These are phyloP conservation scores for Meghimatium bilineatum DNA, from an alignment of 2,888 invertebrate genomes.

Conservation along the genomic window DNA sequence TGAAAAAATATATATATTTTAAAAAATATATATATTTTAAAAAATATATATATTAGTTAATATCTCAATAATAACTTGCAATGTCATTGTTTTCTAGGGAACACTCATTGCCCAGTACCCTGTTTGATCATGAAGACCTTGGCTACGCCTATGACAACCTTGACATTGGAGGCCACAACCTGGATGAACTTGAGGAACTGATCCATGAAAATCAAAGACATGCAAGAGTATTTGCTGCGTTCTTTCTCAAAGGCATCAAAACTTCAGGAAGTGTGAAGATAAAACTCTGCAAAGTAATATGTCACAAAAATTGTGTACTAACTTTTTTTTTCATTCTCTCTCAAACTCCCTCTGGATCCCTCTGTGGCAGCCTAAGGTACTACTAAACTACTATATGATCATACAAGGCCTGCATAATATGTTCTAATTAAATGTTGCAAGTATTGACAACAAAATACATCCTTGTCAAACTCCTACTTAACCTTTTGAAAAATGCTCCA, in stretches of 20 bases:
- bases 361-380: too few relatives aligned
- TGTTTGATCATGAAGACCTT: constrained; percentile 53
- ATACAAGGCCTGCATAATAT: too few relatives aligned
- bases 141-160: constrained; percentile 55
- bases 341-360: too few relatives aligned
- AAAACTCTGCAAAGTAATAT: constrained; percentile 42
- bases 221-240: constrained; percentile 53
- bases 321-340: too few relatives aligned
- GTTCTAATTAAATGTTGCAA: too few relatives aligned
- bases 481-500: too few relatives aligned
- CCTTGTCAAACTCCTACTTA: too few relatives aligned
- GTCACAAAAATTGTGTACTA: background rate
- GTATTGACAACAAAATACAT: too few relatives aligned
- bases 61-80: background rate
- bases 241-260: constrained; percentile 54
- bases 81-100: constrained; percentile 2
- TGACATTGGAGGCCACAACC: constrained; percentile 54
- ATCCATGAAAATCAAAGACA: constrained; percentile 43
- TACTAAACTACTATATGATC: too few relatives aligned
- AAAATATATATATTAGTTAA: too few relatives aligned
- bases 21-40: too few relatives aligned
- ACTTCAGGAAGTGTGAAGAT: constrained; percentile 52
- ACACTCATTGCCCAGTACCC: constrained; percentile 47
- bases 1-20: too few relatives aligned
- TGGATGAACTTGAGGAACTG: constrained; percentile 55